A percentile compares a stretch with the other conserved stretches of the same genome.
Conservation (phyloP, 1,140 invertebrate genomes). For the Sycophila sp. region DNA sequence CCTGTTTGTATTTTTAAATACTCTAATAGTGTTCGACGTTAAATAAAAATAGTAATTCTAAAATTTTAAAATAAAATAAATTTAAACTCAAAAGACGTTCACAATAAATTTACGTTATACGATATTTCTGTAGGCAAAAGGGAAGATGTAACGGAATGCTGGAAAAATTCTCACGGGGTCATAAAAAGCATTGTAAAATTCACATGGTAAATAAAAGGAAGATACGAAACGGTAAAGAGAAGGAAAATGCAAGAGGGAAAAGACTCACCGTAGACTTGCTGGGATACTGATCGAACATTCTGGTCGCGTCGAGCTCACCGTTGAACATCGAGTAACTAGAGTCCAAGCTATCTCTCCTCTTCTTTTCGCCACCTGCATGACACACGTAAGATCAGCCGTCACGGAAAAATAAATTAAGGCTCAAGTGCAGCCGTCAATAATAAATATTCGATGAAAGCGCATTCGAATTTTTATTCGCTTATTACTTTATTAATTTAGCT, state of each 20-base stretch:
- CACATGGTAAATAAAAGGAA: slow-evolving; percentile 4
- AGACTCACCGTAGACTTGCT: slow-evolving; percentile 69
- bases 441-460: too few species aligned
- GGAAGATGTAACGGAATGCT: neutral
- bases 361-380: slow-evolving; percentile 55
- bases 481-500: too few species aligned
- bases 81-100: too few species aligned
- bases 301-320: slow-evolving; percentile 72
- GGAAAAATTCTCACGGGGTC: neutral
- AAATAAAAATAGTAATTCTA: too few species aligned
- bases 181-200: slow-evolving; percentile 2
- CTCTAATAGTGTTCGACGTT: too few species aligned
- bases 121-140: too few species aligned
- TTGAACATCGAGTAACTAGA: slow-evolving; percentile 71
- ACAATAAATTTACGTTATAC: too few species aligned
- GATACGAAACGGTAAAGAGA: neutral
- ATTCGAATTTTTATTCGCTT: too few species aligned
- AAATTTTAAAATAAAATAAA: neutral
- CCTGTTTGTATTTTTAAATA: too few species aligned
- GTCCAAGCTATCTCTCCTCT: slow-evolving; percentile 68
- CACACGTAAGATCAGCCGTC: slow-evolving; percentile 21
- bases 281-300: slow-evolving; percentile 76
- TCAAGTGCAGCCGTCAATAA: neutral
- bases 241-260: neutral
- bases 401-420: neutral